These are phyloP conservation scores for Drosophila pandora DNA, from an alignment of 1,140 invertebrate genomes.

Conservation along the genomic window DNA sequence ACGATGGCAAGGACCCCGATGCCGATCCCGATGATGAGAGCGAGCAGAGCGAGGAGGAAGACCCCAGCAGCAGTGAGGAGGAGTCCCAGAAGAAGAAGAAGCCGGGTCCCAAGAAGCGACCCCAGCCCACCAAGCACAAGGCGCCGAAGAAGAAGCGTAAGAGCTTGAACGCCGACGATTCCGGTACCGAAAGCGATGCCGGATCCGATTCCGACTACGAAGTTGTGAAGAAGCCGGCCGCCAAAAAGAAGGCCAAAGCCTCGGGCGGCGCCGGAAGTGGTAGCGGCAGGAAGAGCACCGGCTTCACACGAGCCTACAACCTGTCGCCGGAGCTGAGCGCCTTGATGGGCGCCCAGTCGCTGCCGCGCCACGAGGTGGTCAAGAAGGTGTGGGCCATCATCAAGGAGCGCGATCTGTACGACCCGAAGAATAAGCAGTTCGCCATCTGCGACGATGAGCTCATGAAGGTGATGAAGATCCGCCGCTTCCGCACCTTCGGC, in stretches of 20 bases:
- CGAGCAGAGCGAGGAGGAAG: slow-evolving; percentile 84
- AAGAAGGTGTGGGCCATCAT: slow-evolving; percentile 96
- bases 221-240: slow-evolving; percentile 85
- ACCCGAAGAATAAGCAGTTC: slow-evolving; percentile 97
- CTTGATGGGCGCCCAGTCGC: slow-evolving; percentile 92
- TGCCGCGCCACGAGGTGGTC: slow-evolving; percentile 96
- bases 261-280: slow-evolving; percentile 60
- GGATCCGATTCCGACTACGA: slow-evolving; percentile 92
- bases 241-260: slow-evolving; percentile 72
- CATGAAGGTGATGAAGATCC: slow-evolving; percentile 94
- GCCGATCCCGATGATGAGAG: slow-evolving; percentile 86
- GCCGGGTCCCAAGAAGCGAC: slow-evolving; percentile 82
- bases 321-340: slow-evolving; percentile 94
- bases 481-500: slow-evolving; percentile 95
- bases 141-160: slow-evolving; percentile 86
- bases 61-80: slow-evolving; percentile 84
- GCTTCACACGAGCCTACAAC: slow-evolving; percentile 92
- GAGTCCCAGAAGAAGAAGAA: slow-evolving; percentile 72
- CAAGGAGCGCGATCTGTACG: slow-evolving; percentile 95
- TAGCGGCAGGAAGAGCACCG: slow-evolving; percentile 85
- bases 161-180: slow-evolving; percentile 71
- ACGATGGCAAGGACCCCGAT: slow-evolving; percentile 84
- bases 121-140: slow-evolving; percentile 83
- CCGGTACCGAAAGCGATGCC: slow-evolving; percentile 89
- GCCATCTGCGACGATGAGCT: slow-evolving; percentile 96